A percentile compares a stretch with the other conserved stretches of the same genome.
These are phyloP conservation scores for Peromyscus nudipes DNA, from an alignment of 2,797 vertebrate genomes.

Conservation along the genomic window DNA sequence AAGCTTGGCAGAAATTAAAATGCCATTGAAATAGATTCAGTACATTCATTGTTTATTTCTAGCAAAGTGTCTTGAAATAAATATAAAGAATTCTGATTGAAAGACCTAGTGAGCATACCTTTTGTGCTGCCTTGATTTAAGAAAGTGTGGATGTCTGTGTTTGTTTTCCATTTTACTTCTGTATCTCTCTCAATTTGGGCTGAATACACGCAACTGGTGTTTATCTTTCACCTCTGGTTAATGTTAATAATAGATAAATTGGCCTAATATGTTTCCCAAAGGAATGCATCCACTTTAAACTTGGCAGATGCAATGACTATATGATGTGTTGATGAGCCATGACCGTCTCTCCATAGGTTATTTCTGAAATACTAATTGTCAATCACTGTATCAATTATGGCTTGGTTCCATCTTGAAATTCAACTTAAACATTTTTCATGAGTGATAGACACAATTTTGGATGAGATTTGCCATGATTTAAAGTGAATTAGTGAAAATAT, in stretches of 20 bases:
- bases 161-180: neutral
- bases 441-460: slow-evolving; percentile 32
- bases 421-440: neutral
- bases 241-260: slow-evolving; percentile 36
- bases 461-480: neutral
- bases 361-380: slow-evolving; percentile 63
- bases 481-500: neutral
- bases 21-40: neutral
- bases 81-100: neutral
- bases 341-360: slow-evolving; percentile 11
- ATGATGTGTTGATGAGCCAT: neutral
- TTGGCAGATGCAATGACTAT: slow-evolving; percentile 16
- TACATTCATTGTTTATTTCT: slow-evolving; percentile 27
- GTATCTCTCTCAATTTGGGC: neutral
- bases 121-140: neutral
- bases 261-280: neutral
- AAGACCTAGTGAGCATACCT: neutral
- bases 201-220: neutral
- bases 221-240: slow-evolving; percentile 45
- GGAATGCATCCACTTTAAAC: slow-evolving; percentile 32
- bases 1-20: neutral
- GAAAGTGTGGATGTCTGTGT: neutral
- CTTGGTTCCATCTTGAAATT: slow-evolving; percentile 33
- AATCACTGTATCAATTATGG: neutral
- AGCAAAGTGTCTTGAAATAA: slow-evolving; percentile 24